Base-by-base conservation (phyloP, 2,888 invertebrate species). In the Steinernema hermaphroditum region DNA sequence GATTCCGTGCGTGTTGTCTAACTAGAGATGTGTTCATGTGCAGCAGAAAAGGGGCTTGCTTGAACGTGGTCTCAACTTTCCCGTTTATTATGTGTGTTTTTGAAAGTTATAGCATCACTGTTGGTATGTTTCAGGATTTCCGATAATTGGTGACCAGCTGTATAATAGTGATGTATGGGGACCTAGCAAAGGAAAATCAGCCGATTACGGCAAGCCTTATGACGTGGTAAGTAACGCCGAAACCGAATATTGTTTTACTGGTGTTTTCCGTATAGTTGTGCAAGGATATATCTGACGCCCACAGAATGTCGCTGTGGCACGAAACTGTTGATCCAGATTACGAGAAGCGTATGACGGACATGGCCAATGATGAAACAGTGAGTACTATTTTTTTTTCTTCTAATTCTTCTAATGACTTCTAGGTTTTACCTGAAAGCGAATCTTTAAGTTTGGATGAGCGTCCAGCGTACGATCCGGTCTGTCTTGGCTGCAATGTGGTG, bases 121-220 rank as follows among this genome's bases (percentile, higher is more conserved):
- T 43, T 71, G 49, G 22, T 34, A 29, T 57, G 46, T 50, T 85
- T 69, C 87, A 93, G 94, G 97, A 50, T 94, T 92, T 89, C 98
- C 98, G 16, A 97, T 98, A 71, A 92, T 95, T 8, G 97, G 97
- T 87, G 98, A 98, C 88, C 94, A 94, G 0, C 89, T 98, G 0
- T 98, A 99, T 90, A 98, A 97, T 88, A 94, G 94, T 88, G 91
- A 92, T 0, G 94, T 94, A 0, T 98, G 97, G 88, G 98, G 98
- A 0, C 94, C 94, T 0, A 90, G 92, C 72, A 93, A 94, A 82
- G 96, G 96, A 1, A 93, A 93, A 86, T 92, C 92, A 0, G 94
- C 93, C 0, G 92, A 93, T 82, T 92, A 87, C 72, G 94, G 82
- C 12, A 84, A 82, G 68, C 27, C 70, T 2, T 78, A 73, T 29